Base-by-base conservation (phyloP, 2,888 invertebrate species). In the Drosophila buzzatii region DNA sequence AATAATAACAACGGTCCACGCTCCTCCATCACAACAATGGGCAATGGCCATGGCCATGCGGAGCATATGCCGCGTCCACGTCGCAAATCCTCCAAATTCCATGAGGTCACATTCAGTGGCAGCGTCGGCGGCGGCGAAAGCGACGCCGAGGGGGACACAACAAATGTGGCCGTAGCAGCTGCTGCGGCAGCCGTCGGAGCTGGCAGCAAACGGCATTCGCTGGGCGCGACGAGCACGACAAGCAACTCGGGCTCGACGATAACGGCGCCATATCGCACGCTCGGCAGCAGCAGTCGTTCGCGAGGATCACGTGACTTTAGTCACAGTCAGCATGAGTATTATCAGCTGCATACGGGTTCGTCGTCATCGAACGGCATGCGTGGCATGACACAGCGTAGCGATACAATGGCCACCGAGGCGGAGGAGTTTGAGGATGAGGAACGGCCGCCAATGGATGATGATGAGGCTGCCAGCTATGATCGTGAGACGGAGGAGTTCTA, bases 401-500 rank as follows among this genome's bases (percentile, higher is more conserved):
- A 87, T 7, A 85, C 87, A 0, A 79, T 88, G 89, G 88, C 90
- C 63, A 87, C 86, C 9, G 85, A 85, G 58, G 85, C 76, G 18
- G 85, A 85, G 52, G 85, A 85, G 45, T 89, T 90, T 27, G 90
- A 89, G 68, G 89, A 90, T 18, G 84, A 82, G 61, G 83, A 85
- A 14, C 74, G 81, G 8, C 69, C 81, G 6, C 84, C 84, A 18
- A 49, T 79, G 58, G 83, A 87, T 31, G 90, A 89, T n/a, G 87
- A 87, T 37, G 89, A 91, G 75, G 85, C 79, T 8, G 90, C 85
- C 64, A 85, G 80, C 12, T 90, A 90, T 61, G 91, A 92, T 73
- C 90, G 91, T n/a, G 92, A 92, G 44, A 92, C 92, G 2, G 92
- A 91, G 37, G 91, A 92, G 70, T 92, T 92, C 62, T 92, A 92